A percentile compares a stretch with the other conserved stretches of the same genome.
These are phyloP conservation scores for Lucilia sericata DNA, from an alignment of 1,140 invertebrate species.

Conservation along the genomic window DNA sequence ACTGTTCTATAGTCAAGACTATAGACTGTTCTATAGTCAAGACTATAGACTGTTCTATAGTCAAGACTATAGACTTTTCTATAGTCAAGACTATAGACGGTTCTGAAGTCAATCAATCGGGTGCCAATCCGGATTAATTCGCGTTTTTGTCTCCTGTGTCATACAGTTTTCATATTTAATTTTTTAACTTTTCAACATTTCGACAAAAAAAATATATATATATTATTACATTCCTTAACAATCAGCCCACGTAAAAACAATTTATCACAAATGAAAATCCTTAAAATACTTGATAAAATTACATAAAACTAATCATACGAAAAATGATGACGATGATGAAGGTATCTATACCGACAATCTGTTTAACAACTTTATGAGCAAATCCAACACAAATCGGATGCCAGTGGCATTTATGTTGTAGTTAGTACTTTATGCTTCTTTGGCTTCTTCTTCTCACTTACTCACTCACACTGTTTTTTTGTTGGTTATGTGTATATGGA, in stretches of 20 bases:
- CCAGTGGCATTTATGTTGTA: constrained; percentile 47
- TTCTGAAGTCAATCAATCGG: too few relatives aligned
- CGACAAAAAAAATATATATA: too few relatives aligned
- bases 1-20: too few relatives aligned
- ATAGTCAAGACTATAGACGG: too few relatives aligned
- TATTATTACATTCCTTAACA: neutral
- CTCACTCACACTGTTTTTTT: constrained; percentile 24
- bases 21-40: too few relatives aligned
- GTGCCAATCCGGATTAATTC: too few relatives aligned
- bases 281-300: constrained; percentile 68
- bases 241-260: constrained; percentile 43
- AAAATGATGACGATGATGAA: constrained; percentile 61
- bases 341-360: constrained; percentile 64
- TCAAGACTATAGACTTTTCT: too few relatives aligned
- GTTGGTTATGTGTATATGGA: neutral
- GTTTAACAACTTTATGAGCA: constrained; percentile 68
- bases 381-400: constrained; percentile 66
- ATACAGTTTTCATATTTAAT: too few relatives aligned
- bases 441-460: neutral
- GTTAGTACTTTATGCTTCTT: neutral
- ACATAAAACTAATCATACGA: constrained; percentile 67
- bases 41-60: too few relatives aligned
- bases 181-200: too few relatives aligned
- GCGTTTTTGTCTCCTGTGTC: too few relatives aligned
- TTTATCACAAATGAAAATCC: constrained; percentile 65